Evolutionary conservation across 2,797 vertebrate genomes (phyloP), one percentile per base, ranked within the genome.

Genomic region (Melanotaenia pygmaea): DNA sequence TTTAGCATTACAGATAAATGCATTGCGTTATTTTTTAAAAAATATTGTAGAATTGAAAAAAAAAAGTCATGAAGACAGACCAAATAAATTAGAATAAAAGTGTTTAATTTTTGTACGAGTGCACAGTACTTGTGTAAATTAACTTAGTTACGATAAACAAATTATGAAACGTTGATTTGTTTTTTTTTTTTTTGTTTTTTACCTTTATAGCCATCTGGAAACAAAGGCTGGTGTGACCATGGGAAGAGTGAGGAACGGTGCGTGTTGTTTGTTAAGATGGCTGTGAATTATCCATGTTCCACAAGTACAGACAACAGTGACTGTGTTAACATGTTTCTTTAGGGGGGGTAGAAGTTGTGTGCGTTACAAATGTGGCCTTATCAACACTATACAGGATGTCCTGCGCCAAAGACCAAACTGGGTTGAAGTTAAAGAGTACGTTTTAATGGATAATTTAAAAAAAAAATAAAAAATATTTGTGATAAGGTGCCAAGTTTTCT

Each of bases 401-500:
- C 94, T 97, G 59, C 89, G 84, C 26, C 92, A 93, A 77, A 95
- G 97, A 81, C 94, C 95, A 0, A 96, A 96, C 76, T 97, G 97
- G 97, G 74, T 94, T 20, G 97, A 97, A 90, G 95, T 95, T 18
- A 97, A 96, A 91, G 96, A 97, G 97, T 98, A 93, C 96, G 97
- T 95, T 47, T 20, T 79, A 18, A 51, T 13, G 2, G 13, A 30
- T 37, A 43, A 6, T 37, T 20, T 47, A 8, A 4, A 64, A 18
- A 45, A 28, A 20, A 30, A 4, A 30, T 30, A 28, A 2, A 2
- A 30, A 5, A 30, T 13, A 11, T 68, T 63, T 32, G 13, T 28
- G 64, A 38, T 45, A 53, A 54, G 3, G 64, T 18, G 43, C 26
- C 10, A 13, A 3, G n/a, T 47, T 30, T 7, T 34, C 20, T 3